These are phyloP conservation scores for Channa striata DNA, from an alignment of 2,797 vertebrate genomes.

Conservation along the genomic window DNA sequence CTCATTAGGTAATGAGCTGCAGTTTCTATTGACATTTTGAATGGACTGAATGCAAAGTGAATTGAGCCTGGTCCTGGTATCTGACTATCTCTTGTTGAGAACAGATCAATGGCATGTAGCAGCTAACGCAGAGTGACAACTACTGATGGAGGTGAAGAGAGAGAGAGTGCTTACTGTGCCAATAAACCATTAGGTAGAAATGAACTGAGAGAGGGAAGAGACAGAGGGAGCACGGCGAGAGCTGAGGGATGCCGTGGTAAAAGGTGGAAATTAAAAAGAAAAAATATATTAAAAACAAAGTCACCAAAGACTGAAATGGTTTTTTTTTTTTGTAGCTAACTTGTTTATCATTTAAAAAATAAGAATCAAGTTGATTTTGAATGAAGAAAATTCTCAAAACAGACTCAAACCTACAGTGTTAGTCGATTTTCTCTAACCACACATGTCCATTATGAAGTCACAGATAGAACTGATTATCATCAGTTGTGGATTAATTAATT, in stretches of 20 bases:
- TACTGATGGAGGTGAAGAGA: slow-evolving; percentile 57
- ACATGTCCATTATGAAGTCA: not conserved
- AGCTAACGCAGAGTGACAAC: slow-evolving; percentile 76
- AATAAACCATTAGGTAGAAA: slow-evolving; percentile 75
- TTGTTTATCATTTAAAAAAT: slow-evolving; percentile 1
- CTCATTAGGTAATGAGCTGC: slow-evolving; percentile 74
- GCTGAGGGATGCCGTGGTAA: slow-evolving; percentile 12
- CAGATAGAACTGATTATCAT: not conserved
- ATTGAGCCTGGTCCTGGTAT: slow-evolving; percentile 59
- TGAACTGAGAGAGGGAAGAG: slow-evolving; percentile 63
- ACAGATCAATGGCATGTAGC: slow-evolving; percentile 74
- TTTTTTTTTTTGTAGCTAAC: not conserved
- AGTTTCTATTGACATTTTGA: slow-evolving; percentile 66
- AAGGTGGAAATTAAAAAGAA: slow-evolving; percentile 4
- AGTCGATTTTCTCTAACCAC: not conserved
- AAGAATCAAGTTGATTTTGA: too few species aligned
- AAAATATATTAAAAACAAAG: slow-evolving; percentile 15
- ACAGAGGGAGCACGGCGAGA: slow-evolving; percentile 5
- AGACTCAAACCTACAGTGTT: not conserved
- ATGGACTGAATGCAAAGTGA: slow-evolving; percentile 70
- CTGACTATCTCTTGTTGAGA: slow-evolving; percentile 74
- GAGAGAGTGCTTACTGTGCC: slow-evolving; percentile 41
- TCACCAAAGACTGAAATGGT: slow-evolving; percentile 16
- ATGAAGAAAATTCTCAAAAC: too few species aligned
- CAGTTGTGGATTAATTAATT: not conserved